Evolutionary conservation across 2,888 invertebrate genomes (phyloP), one percentile per base, ranked within the genome.

Genomic region (Marasmarcha lunaedactyla): DNA sequence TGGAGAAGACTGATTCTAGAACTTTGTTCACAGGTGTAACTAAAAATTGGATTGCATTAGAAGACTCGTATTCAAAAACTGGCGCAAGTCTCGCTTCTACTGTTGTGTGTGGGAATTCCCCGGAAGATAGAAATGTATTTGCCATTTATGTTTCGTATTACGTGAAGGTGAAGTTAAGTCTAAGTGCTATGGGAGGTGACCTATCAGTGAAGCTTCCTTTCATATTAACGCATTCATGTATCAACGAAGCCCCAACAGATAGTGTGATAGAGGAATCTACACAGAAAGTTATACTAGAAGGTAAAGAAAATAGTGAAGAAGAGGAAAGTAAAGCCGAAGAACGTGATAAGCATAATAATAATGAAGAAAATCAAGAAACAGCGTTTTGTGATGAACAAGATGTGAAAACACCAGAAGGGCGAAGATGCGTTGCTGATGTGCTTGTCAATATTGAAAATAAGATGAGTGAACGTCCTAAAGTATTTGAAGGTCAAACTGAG

Each of bases 101-200:
- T n/a, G 84, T 87, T 10, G 63, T 88, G 37, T 81, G 73, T 57
- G 48, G 71, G 41, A 70, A 78, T 62, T 84, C 86, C 11, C 87
- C 89, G 0, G 90, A 92, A 47, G 93, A 93, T 49, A 86, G 93
- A 43, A 94, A 94, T 66, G 93, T 92, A 0, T 94, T 94, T 57
- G 94, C 94, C 39, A 95, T 95, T 52, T 94, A 94, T 74, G 94
- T 95, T 7, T 93, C 94, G 0, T 95, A 95, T 64, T 95, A 95
- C 62, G 93, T 94, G 5, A 94, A 95, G 86, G 90, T 94, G 0
- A 94, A 94, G 70, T 81, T 94, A 0, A 84, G 91, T 0, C 85
- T 93, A 14, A 92, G 93, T 43, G 88, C 91, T 2, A 92, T 94
- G 86, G 92, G 93, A 0, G 92, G 93, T 1, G 91, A 91, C 43